These are phyloP conservation scores for Fissipunctia ypsillon DNA, from an alignment of 2,888 invertebrate species.

Conservation along the genomic window DNA sequence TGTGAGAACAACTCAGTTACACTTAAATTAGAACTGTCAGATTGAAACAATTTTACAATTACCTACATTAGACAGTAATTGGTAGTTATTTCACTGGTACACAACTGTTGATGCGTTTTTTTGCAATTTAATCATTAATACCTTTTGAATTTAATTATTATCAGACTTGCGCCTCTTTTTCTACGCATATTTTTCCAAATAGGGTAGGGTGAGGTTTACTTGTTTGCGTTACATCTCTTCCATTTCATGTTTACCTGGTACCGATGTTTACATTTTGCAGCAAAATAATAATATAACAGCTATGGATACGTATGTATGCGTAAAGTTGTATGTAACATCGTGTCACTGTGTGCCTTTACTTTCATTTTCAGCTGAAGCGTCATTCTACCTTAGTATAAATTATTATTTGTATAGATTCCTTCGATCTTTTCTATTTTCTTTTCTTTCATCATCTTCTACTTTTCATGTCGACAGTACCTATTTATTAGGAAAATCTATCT, in stretches of 20 bases:
- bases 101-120: background rate
- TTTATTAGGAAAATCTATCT: too few relatives aligned
- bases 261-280: slow-evolving; percentile 49
- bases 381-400: background rate
- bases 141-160: background rate
- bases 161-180: background rate
- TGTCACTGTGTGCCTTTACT: background rate
- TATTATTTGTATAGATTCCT: too few relatives aligned
- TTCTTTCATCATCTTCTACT: background rate
- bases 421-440: background rate
- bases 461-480: background rate
- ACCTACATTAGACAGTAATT: background rate
- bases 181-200: background rate
- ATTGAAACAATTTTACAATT: slow-evolving; percentile 20
- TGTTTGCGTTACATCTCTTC: slow-evolving; percentile 50
- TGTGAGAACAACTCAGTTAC: slow-evolving; percentile 14
- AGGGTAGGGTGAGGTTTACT: slow-evolving; percentile 3
- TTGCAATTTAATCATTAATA: background rate
- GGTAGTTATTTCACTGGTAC: background rate
- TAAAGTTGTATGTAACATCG: background rate
- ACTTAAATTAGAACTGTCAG: slow-evolving; percentile 18
- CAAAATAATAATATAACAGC: slow-evolving; percentile 46
- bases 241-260: slow-evolving; percentile 62
- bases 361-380: background rate
- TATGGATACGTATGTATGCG: slow-evolving; percentile 8